A percentile compares a stretch with the other conserved stretches of the same genome.
phyloP scores from a whole-genome alignment of 2,797 vertebrate species.

The Chloroceryle inda region DNA sequence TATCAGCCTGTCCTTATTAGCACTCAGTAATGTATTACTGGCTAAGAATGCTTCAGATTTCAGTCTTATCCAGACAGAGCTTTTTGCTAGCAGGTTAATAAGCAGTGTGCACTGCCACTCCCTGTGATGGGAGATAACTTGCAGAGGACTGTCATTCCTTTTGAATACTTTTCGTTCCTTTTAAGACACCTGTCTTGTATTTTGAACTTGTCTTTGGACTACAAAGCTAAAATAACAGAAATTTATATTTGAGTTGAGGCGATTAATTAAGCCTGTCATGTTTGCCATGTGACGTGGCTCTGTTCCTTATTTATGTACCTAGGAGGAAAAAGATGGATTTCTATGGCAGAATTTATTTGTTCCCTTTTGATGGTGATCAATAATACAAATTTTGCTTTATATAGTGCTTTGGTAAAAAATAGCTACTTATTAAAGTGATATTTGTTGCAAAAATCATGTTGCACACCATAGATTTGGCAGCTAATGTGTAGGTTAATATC shows the following conservation, averaged over 20 bases:
- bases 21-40: not conserved
- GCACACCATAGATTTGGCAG: not conserved
- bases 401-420: not conserved
- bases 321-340: not conserved
- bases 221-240: not conserved
- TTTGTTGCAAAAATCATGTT: not conserved
- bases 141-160: not conserved
- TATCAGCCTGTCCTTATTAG: not conserved
- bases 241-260: not conserved
- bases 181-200: not conserved
- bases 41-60: not conserved
- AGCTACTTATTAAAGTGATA: too few relatives aligned
- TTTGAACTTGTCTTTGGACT: not conserved
- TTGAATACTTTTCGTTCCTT: not conserved
- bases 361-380: not conserved
- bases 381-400: not conserved
- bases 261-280: not conserved
- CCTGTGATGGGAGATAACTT: not conserved
- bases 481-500: conserved; percentile 1
- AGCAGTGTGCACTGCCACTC: not conserved
- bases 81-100: not conserved
- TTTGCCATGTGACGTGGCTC: not conserved
- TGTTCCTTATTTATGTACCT: not conserved
- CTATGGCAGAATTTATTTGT: not conserved
- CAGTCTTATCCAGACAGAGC: not conserved